Evolutionary conservation across 2,113 vertebrate species (phyloP).

Genomic region (Leptocoma aspasia): DNA sequence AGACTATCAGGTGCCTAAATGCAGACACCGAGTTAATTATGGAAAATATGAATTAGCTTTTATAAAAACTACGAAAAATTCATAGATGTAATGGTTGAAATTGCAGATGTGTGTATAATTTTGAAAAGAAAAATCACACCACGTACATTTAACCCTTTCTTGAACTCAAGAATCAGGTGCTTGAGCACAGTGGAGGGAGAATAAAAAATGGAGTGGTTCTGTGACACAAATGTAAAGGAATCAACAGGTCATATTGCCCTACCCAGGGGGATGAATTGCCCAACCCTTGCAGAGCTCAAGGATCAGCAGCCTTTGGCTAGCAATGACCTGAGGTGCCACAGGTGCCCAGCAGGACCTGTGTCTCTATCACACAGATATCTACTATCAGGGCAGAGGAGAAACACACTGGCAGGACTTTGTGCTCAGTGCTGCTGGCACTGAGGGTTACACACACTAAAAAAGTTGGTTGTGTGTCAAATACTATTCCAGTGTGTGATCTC

Average conservation of each 20-base stretch:
- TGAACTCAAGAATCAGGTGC: background rate
- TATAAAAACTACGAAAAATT: background rate
- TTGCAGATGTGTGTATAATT: background rate
- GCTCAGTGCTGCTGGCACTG: background rate
- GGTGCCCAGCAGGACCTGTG: background rate
- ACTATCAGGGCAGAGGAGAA: conserved; percentile 23
- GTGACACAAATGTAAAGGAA: background rate
- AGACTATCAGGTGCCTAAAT: background rate
- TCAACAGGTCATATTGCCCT: background rate
- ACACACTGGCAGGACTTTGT: conserved; percentile 27
- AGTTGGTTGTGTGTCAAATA: background rate
- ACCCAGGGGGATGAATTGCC: background rate
- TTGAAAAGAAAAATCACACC: background rate
- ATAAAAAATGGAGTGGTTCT: background rate
- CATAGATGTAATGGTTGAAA: background rate
- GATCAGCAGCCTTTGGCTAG: conserved; percentile 34
- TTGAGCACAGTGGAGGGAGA: background rate
- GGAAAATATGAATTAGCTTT: background rate
- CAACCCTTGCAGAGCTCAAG: conserved; percentile 20
- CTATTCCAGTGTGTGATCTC: background rate
- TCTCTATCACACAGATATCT: conserved; percentile 14
- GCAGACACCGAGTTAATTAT: background rate
- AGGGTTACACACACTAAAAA: background rate
- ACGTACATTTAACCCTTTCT: background rate
- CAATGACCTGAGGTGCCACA: conserved; percentile 9